Evolutionary conservation across 2,113 vertebrate species (phyloP).

Genomic region (Sitta europaea): DNA sequence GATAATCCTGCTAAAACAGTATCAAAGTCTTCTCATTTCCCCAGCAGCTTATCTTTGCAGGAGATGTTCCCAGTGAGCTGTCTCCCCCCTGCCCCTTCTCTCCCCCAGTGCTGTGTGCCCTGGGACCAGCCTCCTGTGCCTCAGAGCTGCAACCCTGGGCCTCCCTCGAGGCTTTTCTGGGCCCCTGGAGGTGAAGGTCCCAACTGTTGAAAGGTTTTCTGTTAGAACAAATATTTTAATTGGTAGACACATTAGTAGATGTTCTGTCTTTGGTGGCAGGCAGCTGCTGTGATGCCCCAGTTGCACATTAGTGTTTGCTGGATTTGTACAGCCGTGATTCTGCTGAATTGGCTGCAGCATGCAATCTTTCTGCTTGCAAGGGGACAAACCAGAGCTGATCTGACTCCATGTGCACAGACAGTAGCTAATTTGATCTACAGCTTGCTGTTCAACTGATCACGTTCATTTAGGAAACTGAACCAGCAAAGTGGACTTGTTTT

Average conservation of each 20-base stretch:
- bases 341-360: not conserved
- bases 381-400: not conserved
- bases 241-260: not conserved
- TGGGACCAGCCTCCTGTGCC: not conserved
- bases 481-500: not conserved
- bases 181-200: not conserved
- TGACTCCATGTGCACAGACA: not conserved
- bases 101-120: not conserved
- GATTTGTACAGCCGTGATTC: not conserved
- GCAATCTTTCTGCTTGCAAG: not conserved
- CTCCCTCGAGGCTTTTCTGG: not conserved
- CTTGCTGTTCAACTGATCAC: not conserved
- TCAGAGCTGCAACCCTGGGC: not conserved
- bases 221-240: not conserved
- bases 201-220: not conserved
- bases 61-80: not conserved
- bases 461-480: not conserved
- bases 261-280: not conserved
- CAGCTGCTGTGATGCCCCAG: fast-evolving
- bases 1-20: not conserved
- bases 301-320: not conserved
- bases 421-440: not conserved
- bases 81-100: not conserved
- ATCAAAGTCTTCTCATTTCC: not conserved
- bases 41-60: not conserved